Conservation (phyloP, 2,113 vertebrate species). For the Pithys albifrons region DNA sequence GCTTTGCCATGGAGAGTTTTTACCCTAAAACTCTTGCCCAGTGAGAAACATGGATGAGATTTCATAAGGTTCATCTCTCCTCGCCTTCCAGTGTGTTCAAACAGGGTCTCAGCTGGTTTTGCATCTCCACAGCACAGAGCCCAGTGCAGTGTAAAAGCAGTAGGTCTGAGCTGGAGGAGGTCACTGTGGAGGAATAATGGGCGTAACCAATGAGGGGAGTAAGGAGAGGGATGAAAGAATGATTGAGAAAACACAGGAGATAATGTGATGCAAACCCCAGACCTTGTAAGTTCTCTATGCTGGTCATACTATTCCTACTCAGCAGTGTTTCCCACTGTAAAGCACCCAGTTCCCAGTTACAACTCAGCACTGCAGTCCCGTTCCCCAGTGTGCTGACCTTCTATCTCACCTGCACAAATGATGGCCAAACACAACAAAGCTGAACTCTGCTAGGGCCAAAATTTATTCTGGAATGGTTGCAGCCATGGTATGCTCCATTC, state of each 20-base stretch:
- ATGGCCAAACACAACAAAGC: neutral
- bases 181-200: neutral
- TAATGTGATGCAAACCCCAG: neutral
- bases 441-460: neutral
- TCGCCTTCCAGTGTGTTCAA: neutral
- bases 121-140: neutral
- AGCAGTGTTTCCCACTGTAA: neutral
- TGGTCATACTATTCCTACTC: neutral
- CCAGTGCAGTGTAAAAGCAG: fast-evolving
- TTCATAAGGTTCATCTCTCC: neutral
- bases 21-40: neutral
- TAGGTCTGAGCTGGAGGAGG: neutral
- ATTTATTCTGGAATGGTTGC: neutral
- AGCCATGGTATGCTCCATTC: neutral
- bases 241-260: neutral
- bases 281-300: neutral
- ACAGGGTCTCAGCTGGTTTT: neutral
- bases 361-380: neutral
- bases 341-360: neutral
- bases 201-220: neutral
- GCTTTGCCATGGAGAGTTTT: neutral
- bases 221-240: neutral
- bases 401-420: neutral
- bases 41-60: neutral
- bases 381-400: neutral